Conservation (phyloP, 2,888 invertebrate genomes). For the Hydrotaea cyrtoneurina region DNA sequence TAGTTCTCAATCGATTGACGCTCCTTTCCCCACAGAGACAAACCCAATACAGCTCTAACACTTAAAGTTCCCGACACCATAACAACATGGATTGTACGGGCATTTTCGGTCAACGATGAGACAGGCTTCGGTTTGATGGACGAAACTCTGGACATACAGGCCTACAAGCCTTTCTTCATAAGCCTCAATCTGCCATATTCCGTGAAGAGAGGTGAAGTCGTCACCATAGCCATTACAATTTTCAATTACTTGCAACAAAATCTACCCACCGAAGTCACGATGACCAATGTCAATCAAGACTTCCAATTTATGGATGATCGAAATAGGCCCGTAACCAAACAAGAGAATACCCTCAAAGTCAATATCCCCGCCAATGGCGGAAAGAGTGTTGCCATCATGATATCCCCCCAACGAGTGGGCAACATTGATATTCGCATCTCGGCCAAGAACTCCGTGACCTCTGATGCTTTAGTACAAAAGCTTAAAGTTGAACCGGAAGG, state of each 20-base stretch:
- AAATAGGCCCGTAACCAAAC: constrained; percentile 71
- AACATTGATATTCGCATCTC: constrained; percentile 85
- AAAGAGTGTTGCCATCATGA: constrained; percentile 85
- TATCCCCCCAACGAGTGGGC: constrained; percentile 86
- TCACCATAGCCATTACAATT: constrained; percentile 91
- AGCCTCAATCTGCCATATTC: constrained; percentile 88
- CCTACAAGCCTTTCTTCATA: constrained; percentile 89
- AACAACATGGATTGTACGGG: constrained; percentile 89
- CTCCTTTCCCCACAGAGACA: not conserved
- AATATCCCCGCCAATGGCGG: constrained; percentile 86
- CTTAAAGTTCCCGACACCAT: constrained; percentile 87
- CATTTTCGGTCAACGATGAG: constrained; percentile 87
- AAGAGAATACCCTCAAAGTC: constrained; percentile 75
- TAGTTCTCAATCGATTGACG: too few relatives aligned
- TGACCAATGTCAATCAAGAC: constrained; percentile 89
- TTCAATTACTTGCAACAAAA: constrained; percentile 91
- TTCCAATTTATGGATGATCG: constrained; percentile 83
- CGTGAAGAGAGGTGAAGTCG: constrained; percentile 89
- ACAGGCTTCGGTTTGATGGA: constrained; percentile 87
- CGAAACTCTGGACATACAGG: constrained; percentile 83
- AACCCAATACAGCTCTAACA: constrained; percentile 70
- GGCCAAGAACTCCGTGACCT: constrained; percentile 81
- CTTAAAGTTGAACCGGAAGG: constrained; percentile 88
- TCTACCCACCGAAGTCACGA: constrained; percentile 88
- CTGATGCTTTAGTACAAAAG: constrained; percentile 84